Conservation (phyloP, 1,140 invertebrate genomes). For the Drosophila orosa region DNA sequence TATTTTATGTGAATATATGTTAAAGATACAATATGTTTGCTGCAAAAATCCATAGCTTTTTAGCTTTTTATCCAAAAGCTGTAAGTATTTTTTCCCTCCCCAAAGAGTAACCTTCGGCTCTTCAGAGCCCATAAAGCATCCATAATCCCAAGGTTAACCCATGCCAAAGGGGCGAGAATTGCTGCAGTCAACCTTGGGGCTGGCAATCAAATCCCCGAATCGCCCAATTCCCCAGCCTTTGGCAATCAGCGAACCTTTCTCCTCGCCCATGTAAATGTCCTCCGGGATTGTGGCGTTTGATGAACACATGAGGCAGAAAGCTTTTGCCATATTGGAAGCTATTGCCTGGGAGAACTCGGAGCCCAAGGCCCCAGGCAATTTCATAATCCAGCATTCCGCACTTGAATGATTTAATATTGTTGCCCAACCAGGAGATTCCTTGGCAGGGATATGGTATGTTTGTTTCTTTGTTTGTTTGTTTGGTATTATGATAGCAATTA, state of each 20-base stretch:
- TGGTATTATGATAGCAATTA: slow-evolving; percentile 22
- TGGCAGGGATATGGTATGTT: slow-evolving; percentile 2
- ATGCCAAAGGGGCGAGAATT: slow-evolving; percentile 6
- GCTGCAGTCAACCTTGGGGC: slow-evolving; percentile 18
- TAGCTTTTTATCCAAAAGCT: background rate
- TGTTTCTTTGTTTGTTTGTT: slow-evolving; percentile 2
- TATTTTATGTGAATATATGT: background rate
- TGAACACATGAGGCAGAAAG: slow-evolving; percentile 24
- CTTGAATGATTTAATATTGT: slow-evolving; percentile 29
- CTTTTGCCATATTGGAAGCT: slow-evolving; percentile 11
- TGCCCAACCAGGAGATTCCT: slow-evolving; percentile 11
- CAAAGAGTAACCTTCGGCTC: background rate
- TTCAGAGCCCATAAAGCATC: slow-evolving; percentile 10
- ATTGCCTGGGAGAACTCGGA: slow-evolving; percentile 4
- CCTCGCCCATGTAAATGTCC: slow-evolving; percentile 19
- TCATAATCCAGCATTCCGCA: slow-evolving; percentile 37
- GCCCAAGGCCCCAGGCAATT: slow-evolving; percentile 28
- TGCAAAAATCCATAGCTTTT: background rate
- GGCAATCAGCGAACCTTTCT: slow-evolving; percentile 32
- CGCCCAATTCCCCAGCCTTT: slow-evolving; percentile 25
- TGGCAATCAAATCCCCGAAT: slow-evolving; percentile 32
- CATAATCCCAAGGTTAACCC: slow-evolving; percentile 17
- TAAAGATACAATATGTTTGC: background rate
- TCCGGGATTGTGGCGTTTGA: slow-evolving; percentile 21
- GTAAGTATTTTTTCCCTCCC: background rate